A percentile compares a stretch with the other conserved stretches of the same genome.
These are phyloP conservation scores for Chionoecetes opilio DNA, from an alignment of 1,140 invertebrate genomes.

Conservation along the genomic window DNA sequence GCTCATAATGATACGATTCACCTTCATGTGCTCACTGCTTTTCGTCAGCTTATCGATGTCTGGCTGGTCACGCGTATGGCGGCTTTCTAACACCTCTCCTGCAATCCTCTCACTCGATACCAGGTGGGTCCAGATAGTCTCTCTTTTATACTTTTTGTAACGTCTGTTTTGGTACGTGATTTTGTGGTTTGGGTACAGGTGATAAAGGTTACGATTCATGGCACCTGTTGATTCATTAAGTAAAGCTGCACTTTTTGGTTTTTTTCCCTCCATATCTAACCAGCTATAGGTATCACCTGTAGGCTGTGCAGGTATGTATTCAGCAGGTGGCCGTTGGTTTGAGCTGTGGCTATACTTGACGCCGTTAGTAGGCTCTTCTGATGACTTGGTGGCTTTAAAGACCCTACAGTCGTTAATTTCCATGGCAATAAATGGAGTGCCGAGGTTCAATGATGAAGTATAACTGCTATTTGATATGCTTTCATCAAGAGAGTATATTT, in stretches of 20 bases:
- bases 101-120: neutral
- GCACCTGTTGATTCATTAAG: neutral
- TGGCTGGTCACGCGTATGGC: neutral
- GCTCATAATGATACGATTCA: neutral
- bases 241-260: neutral
- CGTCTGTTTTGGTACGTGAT: neutral
- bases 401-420: neutral
- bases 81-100: neutral
- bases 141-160: neutral
- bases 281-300: neutral
- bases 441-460: neutral
- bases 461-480: neutral
- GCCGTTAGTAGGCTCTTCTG: neutral
- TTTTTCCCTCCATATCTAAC: neutral
- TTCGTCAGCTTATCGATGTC: neutral
- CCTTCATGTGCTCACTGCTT: neutral
- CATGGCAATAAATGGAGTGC: neutral
- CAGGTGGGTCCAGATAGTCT: neutral
- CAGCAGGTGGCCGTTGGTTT: neutral
- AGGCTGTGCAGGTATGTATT: neutral
- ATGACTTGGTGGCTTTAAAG: neutral
- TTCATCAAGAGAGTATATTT: neutral
- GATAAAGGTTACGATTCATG: neutral
- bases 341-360: neutral
- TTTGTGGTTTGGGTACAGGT: neutral